Evolutionary conservation across 2,888 invertebrate genomes (phyloP).

Genomic region (Drosophila leonis): DNA sequence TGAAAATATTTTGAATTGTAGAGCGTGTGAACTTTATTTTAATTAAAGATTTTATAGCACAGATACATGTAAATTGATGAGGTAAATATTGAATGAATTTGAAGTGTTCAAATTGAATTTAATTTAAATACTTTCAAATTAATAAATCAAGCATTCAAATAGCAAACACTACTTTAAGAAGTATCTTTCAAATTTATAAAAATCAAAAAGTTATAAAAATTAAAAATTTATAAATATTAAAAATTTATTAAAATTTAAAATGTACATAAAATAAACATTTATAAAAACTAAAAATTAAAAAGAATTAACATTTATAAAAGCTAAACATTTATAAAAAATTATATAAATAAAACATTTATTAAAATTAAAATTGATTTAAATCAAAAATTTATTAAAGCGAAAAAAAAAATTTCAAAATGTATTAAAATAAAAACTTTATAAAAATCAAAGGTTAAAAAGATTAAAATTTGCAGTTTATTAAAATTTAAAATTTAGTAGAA

Average conservation of each 20-base stretch:
- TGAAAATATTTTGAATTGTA: background rate
- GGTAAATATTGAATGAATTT: background rate
- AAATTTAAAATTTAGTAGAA: too few relatives aligned
- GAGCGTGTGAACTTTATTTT: background rate
- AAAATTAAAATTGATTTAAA: background rate
- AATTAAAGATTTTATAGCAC: background rate
- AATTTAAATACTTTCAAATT: background rate
- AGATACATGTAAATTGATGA: background rate
- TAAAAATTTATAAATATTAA: too few relatives aligned
- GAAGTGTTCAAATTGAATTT: background rate
- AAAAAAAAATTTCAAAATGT: too few relatives aligned
- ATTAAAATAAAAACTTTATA: too few relatives aligned
- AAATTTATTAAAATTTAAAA: background rate
- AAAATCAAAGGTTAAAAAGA: too few relatives aligned
- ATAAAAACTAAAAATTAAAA: background rate
- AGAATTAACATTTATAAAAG: background rate
- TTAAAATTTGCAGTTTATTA: too few relatives aligned
- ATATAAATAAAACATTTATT: too few relatives aligned
- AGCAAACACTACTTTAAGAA: background rate
- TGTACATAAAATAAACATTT: background rate
- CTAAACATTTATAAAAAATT: background rate
- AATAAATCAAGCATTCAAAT: background rate
- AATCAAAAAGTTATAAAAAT: too few relatives aligned
- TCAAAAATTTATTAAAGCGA: background rate
- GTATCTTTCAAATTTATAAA: background rate